A percentile compares a stretch with the other conserved stretches of the same genome.
These are phyloP conservation scores for Xiphorhynchus erythropygius DNA, from an alignment of 2,797 vertebrate species.

Conservation along the genomic window DNA sequence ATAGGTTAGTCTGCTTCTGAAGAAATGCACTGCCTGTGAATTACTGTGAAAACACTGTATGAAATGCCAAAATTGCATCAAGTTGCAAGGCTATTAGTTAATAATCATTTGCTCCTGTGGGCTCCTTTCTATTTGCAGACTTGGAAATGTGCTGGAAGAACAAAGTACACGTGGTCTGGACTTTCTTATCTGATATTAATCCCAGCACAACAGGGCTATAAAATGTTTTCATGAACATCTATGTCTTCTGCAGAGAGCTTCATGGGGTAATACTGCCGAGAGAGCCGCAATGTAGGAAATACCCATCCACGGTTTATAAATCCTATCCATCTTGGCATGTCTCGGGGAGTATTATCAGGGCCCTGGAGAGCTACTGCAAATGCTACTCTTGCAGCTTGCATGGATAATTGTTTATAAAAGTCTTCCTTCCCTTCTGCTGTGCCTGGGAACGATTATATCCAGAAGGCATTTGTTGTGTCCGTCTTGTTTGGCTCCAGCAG, in stretches of 20 bases:
- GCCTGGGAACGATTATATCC: conserved; percentile 12
- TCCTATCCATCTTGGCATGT: conserved; percentile 22
- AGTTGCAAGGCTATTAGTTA: conserved; percentile 5
- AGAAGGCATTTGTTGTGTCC: conserved; percentile 26
- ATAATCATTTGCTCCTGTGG: neutral
- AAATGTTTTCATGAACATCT: conserved; percentile 55
- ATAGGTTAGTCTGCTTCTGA: neutral
- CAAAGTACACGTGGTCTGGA: neutral
- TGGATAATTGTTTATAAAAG: conserved; percentile 52
- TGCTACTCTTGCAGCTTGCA: conserved; percentile 40
- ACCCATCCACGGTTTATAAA: conserved; percentile 37
- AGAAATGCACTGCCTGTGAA: neutral
- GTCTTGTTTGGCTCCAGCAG: neutral
- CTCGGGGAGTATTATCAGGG: conserved; percentile 1
- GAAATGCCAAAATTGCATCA: neutral
- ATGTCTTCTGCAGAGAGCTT: conserved; percentile 37
- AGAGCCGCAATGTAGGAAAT: conserved; percentile 18
- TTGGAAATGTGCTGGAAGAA: neutral
- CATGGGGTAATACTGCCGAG: neutral
- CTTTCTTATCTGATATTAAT: conserved; percentile 42
- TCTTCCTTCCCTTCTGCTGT: conserved; percentile 36
- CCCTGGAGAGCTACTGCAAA: conserved; percentile 49
- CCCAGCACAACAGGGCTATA: conserved; percentile 56
- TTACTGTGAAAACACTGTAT: neutral
- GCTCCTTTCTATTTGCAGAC: neutral